Evolutionary conservation across 1,140 invertebrate species (phyloP).

Genomic region (Atta texana): DNA sequence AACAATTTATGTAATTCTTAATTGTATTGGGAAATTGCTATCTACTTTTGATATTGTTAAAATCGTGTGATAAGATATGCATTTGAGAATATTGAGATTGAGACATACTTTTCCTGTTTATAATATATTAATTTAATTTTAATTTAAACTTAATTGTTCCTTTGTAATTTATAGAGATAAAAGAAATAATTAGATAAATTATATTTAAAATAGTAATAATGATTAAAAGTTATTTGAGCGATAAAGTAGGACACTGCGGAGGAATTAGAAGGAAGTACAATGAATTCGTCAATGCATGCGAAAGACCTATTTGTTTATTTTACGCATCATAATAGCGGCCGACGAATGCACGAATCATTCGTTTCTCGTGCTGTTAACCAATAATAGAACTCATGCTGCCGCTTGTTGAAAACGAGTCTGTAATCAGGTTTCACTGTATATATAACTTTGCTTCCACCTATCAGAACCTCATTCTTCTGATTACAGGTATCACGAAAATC

Average conservation of each 20-base stretch:
- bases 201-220: not conserved
- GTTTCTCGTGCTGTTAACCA: constrained; percentile 61
- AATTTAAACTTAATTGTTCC: not conserved
- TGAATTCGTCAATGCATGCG: constrained; percentile 36
- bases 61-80: not conserved
- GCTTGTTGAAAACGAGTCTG: constrained; percentile 60
- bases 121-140: not conserved
- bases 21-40: not conserved
- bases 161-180: not conserved
- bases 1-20: not conserved
- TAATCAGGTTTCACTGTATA: constrained; percentile 54
- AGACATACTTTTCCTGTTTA: not conserved
- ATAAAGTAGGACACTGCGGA: constrained; percentile 52
- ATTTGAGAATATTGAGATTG: not conserved
- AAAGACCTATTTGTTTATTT: constrained; percentile 56
- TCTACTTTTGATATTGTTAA: not conserved
- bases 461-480: constrained; percentile 64
- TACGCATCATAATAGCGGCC: constrained; percentile 52
- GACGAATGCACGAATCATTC: constrained; percentile 44
- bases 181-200: not conserved
- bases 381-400: constrained; percentile 48
- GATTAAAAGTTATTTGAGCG: not conserved
- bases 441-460: constrained; percentile 47
- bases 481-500: constrained; percentile 62
- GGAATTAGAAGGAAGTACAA: not conserved